Evolutionary conservation across 23 tunicate genomes (phyloP).

Genomic region (Ascidia mentula): DNA sequence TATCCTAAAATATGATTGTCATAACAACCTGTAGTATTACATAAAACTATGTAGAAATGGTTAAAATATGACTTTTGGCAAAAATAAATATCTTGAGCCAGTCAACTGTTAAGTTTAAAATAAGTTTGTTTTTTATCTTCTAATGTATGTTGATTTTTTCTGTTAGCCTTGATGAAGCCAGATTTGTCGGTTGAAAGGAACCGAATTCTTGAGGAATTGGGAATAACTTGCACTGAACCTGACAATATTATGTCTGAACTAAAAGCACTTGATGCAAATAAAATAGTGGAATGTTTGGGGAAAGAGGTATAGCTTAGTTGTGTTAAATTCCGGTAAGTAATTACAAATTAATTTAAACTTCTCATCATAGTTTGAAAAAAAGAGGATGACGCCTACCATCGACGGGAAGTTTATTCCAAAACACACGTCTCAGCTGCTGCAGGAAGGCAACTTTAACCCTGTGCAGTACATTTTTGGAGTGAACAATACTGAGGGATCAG

Average conservation of each 20-base stretch:
- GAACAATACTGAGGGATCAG: slow-evolving; percentile 4
- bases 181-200: background rate
- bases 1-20: too few species aligned
- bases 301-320: background rate
- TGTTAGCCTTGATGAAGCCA: background rate
- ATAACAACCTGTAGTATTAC: too few species aligned
- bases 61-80: too few species aligned
- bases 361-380: too few species aligned
- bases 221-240: background rate
- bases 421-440: background rate
- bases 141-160: background rate
- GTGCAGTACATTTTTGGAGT: background rate
- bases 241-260: background rate
- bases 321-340: too few species aligned
- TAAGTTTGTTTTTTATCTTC: background rate
- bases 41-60: too few species aligned
- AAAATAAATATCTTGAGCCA: background rate
- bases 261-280: background rate
- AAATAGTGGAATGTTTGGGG: background rate
- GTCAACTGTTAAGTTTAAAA: background rate
- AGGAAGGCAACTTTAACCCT: background rate
- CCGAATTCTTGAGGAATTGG: background rate
- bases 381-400: background rate
- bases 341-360: too few species aligned
- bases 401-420: background rate